These are phyloP conservation scores for Girardia tigrina DNA, from an alignment of 2,888 invertebrate genomes.

Conservation along the genomic window DNA sequence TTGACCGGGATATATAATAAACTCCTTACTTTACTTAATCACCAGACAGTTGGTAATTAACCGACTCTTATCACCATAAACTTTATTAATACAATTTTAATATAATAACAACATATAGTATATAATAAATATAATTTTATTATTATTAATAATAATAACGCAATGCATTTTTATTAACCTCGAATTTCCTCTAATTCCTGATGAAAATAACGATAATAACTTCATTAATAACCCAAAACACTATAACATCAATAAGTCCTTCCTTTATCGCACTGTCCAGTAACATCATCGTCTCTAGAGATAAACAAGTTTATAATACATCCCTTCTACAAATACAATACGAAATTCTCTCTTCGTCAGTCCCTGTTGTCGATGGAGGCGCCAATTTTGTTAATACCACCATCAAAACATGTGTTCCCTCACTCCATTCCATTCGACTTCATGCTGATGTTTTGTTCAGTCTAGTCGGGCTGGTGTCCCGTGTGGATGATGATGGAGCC, in stretches of 20 bases:
- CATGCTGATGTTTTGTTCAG: conserved; percentile 23
- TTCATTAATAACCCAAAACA: conserved; percentile 23
- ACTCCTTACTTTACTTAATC: too few relatives aligned
- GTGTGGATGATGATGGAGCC: conserved; percentile 23
- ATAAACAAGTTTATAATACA: conserved; percentile 20
- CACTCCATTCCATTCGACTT: conserved; percentile 9
- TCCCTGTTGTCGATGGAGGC: conserved; percentile 11
- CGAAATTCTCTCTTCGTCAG: conserved; percentile 14
- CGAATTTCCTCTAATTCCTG: conserved; percentile 12
- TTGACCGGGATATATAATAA: too few relatives aligned
- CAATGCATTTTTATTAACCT: conserved; percentile 4
- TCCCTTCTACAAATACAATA: conserved; percentile 5
- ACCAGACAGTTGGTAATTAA: too few relatives aligned
- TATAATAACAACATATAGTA: neutral
- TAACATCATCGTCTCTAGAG: conserved; percentile 6
- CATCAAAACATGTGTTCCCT: conserved; percentile 14
- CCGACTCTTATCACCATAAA: too few relatives aligned
- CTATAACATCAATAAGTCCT: conserved; percentile 23
- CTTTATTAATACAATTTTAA: neutral
- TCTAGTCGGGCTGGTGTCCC: conserved; percentile 19
- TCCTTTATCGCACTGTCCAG: conserved; percentile 20
- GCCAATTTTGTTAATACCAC: conserved; percentile 20
- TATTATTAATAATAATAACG: neutral
- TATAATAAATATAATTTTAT: neutral
- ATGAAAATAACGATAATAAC: conserved; percentile 23